phyloP scores from a whole-genome alignment of 1,140 invertebrate genomes.

The Hesperophylax magnus region DNA sequence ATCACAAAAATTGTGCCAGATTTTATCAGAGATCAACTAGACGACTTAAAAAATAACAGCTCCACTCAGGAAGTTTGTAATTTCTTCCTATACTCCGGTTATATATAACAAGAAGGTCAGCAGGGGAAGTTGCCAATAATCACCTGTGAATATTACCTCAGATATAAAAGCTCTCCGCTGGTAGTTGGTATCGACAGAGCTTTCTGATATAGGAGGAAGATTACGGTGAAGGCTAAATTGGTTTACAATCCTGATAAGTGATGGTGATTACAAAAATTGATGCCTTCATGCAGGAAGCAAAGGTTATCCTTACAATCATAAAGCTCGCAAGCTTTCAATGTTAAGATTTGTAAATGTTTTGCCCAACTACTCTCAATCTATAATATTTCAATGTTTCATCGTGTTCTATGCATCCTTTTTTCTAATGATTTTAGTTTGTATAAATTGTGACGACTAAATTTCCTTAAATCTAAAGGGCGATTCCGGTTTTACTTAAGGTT shows the following conservation, averaged over 20 bases:
- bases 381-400: no score
- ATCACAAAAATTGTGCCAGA: no score
- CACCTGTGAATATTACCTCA: not conserved
- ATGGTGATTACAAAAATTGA: not conserved
- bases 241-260: no score
- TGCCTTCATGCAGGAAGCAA: not conserved
- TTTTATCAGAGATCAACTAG: no score
- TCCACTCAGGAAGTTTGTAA: not conserved
- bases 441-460: no score
- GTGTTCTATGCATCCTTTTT: no score
- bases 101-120: constrained; percentile 1
- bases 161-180: not conserved
- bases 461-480: no score
- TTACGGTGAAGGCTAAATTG: not conserved
- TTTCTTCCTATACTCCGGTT: not conserved
- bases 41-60: not conserved
- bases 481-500: no score
- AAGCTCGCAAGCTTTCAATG: not conserved
- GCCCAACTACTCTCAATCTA: no score
- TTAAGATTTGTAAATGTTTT: not conserved
- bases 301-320: not conserved
- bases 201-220: not conserved
- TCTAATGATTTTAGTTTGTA: no score
- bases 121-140: not conserved
- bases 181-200: not conserved